Evolutionary conservation across 2,888 invertebrate species (phyloP), one percentile per base, ranked within the genome.

Genomic region (Chalcis sispes): DNA sequence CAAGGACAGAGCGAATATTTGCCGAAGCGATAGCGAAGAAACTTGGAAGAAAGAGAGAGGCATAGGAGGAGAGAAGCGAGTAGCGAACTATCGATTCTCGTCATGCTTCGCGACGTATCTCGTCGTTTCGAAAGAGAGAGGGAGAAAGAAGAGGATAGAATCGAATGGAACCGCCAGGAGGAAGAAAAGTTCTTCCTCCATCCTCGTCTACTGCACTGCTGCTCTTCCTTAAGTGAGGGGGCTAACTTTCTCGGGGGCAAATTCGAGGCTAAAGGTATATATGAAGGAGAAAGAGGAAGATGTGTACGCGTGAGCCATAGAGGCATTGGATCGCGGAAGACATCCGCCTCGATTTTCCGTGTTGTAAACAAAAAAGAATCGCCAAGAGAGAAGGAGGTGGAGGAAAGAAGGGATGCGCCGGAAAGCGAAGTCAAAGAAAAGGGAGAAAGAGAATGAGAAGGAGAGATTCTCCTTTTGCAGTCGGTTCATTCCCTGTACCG

Each of bases 1-100:
- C 70, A 29, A 23, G 32, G 36, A 48, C 23, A 36, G 42, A 56
- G 67, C 18, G 75, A 69, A 75, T 75, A 75, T 75, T 75, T 75
- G 70, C 70, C 70, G 72, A 61, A 40, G 67, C 59, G 69, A 65
- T 48, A 72, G 69, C 62, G 29, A 36, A n/a, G 75, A 67, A 77
- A 71, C 62, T 69, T 75, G n/a, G 72, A n/a, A 4, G 76, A 42
- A 40, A 59, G 40, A 15, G 42, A 42, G 61, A 42, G 29, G n/a
- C 13, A 18, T 23, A 4, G n/a, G 18, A n/a, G n/a, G 42, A 32
- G 23, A 48, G 23, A 65, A 61, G 72, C 78, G 79, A 77, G 74
- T 78, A 8, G 13, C 15, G 79, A 75, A 75, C 79, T 83, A 83
- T 83, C 83, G 83, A 83, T 83, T 83, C 80, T 82, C 81, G 64